A percentile compares a stretch with the other conserved stretches of the same genome.
Conservation (phyloP, 1,140 invertebrate genomes). For the Apis dorsata region DNA sequence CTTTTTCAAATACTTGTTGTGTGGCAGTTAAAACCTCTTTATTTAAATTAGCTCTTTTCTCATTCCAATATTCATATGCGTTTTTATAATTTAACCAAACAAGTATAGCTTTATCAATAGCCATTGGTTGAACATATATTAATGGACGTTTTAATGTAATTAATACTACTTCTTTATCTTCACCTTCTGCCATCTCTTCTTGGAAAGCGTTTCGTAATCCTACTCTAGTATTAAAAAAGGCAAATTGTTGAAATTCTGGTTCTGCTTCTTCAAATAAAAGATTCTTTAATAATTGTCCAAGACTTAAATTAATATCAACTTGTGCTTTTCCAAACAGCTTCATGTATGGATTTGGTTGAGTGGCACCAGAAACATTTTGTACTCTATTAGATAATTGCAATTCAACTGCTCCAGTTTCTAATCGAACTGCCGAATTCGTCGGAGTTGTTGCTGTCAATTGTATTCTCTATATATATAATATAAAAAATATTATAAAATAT, state of each 20-base stretch:
- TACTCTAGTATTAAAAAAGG: constrained; percentile 97
- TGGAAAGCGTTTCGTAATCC: constrained; percentile 90
- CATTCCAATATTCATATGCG: constrained; percentile 99
- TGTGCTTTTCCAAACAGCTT: constrained; percentile 96
- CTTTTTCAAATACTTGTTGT: constrained; percentile 87
- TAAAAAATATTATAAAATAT: background rate
- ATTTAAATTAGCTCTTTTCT: constrained; percentile 93
- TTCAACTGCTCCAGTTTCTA: constrained; percentile 95
- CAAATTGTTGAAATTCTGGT: constrained; percentile 97
- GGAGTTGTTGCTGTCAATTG: constrained; percentile 99
- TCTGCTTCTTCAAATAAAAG: constrained; percentile 98
- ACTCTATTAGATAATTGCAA: constrained; percentile 96
- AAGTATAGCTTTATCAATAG: constrained; percentile 97
- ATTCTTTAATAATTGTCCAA: constrained; percentile 96
- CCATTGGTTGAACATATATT: constrained; percentile 96
- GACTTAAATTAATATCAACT: constrained; percentile 95
- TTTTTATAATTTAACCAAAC: constrained; percentile 99
- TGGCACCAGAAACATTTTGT: constrained; percentile 89
- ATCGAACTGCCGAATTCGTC: constrained; percentile 95
- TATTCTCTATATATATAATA: constrained; percentile 86
- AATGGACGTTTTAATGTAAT: constrained; percentile 95
- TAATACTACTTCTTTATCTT: constrained; percentile 96
- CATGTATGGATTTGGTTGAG: constrained; percentile 83
- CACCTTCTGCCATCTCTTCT: constrained; percentile 93
- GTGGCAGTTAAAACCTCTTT: constrained; percentile 92